Base-by-base conservation (phyloP, 1,140 invertebrate species). In the Penaeus indicus region DNA sequence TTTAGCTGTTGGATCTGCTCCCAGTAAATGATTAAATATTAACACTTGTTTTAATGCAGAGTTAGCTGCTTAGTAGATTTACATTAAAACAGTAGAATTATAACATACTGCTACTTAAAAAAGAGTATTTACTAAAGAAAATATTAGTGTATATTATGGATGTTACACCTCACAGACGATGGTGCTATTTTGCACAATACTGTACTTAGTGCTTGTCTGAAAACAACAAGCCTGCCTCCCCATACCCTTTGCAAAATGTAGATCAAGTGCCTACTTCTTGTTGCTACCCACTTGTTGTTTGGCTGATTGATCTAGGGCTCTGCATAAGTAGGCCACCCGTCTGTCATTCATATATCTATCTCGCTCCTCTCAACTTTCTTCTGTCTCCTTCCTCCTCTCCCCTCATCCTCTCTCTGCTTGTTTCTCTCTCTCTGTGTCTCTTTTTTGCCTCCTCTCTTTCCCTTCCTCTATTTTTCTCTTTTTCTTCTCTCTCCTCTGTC, bases 151-250 rank as follows among this genome's bases (percentile, higher is more conserved):
- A 87, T 67, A 61, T 60, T 87, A 67, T 54, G 54, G 54, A 54
- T 87, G 85, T 87, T 79, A 81, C 64, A 87, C 78, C 63, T 87
- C 82, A 87, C 78, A 25, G 63, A 80, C 67, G 64, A 80, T 87
- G 85, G 85, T 87, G 85, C 85, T 87, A 87, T 60, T 81, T 87
- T 87, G 85, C 85, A 86, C 85, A 86, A 86, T 86, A 77, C 77
- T 47, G 85, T 86, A 86, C 85, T 86, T 86, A 86, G 78, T 86
- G 85, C 61, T 86, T 86, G 85, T 86, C 85, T 77, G 27, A 67
- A 62, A 80, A 60, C 81, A 83, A 67, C 85, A 79, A 86, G 85
- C 77, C 85, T 80, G 77, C 85, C 84, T 80, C 85, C 85, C 85
- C 85, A 62, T 80, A 80, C 77, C 85, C 85, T 80, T 86, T 75